These are phyloP conservation scores for Carpatolechia fugitivella DNA, from an alignment of 2,888 invertebrate genomes.

Conservation along the genomic window DNA sequence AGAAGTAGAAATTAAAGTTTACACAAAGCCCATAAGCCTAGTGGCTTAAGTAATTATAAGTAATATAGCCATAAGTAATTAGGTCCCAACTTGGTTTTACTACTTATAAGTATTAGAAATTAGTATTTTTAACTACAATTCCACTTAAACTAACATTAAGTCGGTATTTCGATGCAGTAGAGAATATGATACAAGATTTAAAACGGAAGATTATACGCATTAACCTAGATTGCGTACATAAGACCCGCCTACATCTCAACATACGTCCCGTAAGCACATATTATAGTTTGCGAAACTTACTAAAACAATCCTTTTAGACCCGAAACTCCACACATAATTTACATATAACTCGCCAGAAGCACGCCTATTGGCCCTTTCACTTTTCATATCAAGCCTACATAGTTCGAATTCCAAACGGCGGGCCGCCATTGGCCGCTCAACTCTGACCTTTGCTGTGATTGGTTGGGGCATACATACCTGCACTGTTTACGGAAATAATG, in stretches of 20 bases:
- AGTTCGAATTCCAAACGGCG: constrained; percentile 61
- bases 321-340: constrained; percentile 37
- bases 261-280: neutral
- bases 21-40: too few relatives aligned
- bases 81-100: too few relatives aligned
- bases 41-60: too few relatives aligned
- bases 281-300: constrained; percentile 5
- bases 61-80: too few relatives aligned
- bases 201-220: neutral
- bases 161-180: too few relatives aligned
- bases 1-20: too few relatives aligned
- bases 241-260: constrained; percentile 5
- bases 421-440: constrained; percentile 55
- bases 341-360: constrained; percentile 42
- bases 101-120: too few relatives aligned
- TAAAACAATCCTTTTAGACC: constrained; percentile 13
- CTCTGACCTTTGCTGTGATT: constrained; percentile 68
- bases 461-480: constrained; percentile 49
- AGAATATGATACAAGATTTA: too few relatives aligned
- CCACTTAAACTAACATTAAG: too few relatives aligned
- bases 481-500: constrained; percentile 59
- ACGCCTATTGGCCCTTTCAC: constrained; percentile 70
- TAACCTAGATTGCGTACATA: neutral
- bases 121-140: too few relatives aligned
- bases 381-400: constrained; percentile 69